A percentile compares a stretch with the other conserved stretches of the same genome.
phyloP scores from a whole-genome alignment of 2,888 invertebrate genomes.

The Luperina nickerlii region DNA sequence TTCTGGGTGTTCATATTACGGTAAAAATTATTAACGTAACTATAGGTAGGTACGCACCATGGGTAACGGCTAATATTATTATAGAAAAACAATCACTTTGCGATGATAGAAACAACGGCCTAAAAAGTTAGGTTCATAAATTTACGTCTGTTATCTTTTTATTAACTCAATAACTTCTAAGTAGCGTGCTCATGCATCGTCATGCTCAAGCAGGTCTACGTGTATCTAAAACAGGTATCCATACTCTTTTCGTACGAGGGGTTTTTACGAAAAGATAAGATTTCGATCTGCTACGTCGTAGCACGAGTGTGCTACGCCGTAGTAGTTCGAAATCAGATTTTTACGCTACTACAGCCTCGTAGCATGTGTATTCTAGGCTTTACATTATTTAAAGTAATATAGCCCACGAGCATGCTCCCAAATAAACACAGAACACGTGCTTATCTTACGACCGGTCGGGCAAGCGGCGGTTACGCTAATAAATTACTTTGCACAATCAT shows the following conservation, averaged over 20 bases:
- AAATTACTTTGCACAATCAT: constrained; percentile 60
- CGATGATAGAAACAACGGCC: neutral
- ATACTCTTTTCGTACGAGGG: neutral
- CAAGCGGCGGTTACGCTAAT: constrained; percentile 47
- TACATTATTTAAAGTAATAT: constrained; percentile 21
- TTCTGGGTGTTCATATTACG: neutral
- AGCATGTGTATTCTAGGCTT: neutral
- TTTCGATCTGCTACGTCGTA: neutral
- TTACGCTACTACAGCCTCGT: neutral
- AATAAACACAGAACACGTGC: constrained; percentile 57
- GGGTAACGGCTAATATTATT: neutral
- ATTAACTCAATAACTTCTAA: neutral
- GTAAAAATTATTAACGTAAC: neutral
- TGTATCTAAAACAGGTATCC: neutral
- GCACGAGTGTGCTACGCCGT: neutral
- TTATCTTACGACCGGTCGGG: constrained; percentile 52
- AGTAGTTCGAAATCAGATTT: neutral
- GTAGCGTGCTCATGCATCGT: neutral
- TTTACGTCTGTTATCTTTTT: neutral
- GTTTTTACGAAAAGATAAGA: neutral
- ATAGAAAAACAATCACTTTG: neutral
- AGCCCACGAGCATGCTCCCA: constrained; percentile 34
- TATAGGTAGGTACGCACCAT: neutral
- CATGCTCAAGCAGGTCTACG: neutral
- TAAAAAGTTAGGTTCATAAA: neutral